Conservation (phyloP, 2,888 invertebrate species). For the Limulus polyphemus region DNA sequence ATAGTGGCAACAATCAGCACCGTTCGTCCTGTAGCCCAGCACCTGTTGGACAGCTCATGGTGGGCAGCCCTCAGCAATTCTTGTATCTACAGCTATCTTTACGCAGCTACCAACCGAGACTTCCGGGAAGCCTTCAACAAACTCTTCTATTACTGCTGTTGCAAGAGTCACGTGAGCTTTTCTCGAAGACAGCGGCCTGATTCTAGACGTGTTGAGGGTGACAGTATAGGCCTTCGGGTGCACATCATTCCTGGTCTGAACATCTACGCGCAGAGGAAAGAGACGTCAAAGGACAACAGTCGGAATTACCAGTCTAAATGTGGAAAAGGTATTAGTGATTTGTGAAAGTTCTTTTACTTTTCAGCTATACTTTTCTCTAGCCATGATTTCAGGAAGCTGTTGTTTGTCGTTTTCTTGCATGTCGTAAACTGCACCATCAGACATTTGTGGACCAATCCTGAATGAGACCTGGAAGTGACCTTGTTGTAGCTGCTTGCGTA, state of each 20-base stretch:
- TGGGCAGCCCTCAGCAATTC: conserved; percentile 59
- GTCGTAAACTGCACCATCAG: no score
- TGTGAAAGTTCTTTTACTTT: neutral
- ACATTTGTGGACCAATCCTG: no score
- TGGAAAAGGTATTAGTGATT: neutral
- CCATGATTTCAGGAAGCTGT: no score
- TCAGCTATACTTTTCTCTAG: neutral
- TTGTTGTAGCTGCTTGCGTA: no score
- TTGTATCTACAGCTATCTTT: conserved; percentile 52
- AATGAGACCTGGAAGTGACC: no score
- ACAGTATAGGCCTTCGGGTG: conserved; percentile 40
- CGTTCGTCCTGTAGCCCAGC: conserved; percentile 16
- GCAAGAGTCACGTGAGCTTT: conserved; percentile 58
- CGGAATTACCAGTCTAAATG: neutral
- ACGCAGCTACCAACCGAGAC: conserved; percentile 51
- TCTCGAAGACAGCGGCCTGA: conserved; percentile 38
- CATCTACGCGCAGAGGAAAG: conserved; percentile 41
- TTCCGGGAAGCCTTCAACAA: conserved; percentile 58
- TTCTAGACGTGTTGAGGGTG: conserved; percentile 10
- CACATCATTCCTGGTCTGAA: conserved; percentile 60
- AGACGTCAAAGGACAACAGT: conserved; percentile 1
- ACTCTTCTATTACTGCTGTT: conserved; percentile 65
- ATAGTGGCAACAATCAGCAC: conserved; percentile 7
- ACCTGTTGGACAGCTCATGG: conserved; percentile 45
- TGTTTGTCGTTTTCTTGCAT: no score